Evolutionary conservation across 2,888 invertebrate genomes (phyloP).

Genomic region (Polyommatus iphigenia): DNA sequence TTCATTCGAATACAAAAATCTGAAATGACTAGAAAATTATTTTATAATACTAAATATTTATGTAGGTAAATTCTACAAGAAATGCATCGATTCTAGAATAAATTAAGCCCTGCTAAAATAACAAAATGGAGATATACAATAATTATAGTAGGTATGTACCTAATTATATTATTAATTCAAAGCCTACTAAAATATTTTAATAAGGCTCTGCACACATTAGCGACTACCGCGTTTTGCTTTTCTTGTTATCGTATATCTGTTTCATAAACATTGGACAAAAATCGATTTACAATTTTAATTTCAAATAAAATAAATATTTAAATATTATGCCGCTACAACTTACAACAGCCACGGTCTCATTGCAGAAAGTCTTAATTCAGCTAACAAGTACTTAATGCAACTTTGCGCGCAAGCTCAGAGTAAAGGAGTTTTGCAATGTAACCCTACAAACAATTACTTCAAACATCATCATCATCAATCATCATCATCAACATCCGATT

Average conservation of each 20-base stretch:
- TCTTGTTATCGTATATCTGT: neutral
- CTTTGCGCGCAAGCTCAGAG: neutral
- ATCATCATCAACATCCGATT: too few species aligned
- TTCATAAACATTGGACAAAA: neutral
- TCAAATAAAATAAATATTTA: neutral
- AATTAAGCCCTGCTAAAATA: neutral
- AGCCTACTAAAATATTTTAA: neutral
- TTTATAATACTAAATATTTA: slow-evolving; percentile 24
- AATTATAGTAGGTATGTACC: too few species aligned
- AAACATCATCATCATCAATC: too few species aligned
- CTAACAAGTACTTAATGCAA: neutral
- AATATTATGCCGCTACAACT: slow-evolving; percentile 1
- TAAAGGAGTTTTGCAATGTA: neutral
- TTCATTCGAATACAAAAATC: slow-evolving; percentile 67
- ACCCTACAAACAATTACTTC: too few species aligned
- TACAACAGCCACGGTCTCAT: neutral
- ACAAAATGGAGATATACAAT: neutral
- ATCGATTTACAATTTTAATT: neutral
- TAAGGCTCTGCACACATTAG: slow-evolving; percentile 10
- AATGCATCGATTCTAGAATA: neutral
- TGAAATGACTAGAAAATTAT: slow-evolving; percentile 75
- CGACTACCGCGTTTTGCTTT: neutral
- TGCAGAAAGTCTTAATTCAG: neutral
- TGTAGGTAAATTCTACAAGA: slow-evolving; percentile 13
- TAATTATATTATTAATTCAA: too few species aligned